Conservation (phyloP, 2,888 invertebrate genomes). For the Prostheceraeus crozeri region DNA sequence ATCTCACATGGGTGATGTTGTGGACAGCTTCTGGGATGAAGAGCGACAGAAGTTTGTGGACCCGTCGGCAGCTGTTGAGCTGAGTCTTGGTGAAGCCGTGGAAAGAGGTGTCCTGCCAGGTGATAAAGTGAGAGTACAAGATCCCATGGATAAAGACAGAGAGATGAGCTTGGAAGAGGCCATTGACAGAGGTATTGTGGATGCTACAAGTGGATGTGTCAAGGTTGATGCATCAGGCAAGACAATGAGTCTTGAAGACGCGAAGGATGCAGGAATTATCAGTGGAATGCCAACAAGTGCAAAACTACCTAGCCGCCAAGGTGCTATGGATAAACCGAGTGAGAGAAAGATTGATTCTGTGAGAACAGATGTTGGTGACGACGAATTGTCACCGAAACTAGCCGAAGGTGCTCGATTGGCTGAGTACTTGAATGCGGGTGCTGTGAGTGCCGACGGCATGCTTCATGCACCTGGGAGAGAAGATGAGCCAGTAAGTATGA, state of each 20-base stretch:
- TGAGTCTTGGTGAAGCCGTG: slow-evolving; percentile 11
- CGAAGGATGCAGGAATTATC: background rate
- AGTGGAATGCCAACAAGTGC: background rate
- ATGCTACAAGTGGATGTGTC: background rate
- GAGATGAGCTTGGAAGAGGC: slow-evolving; percentile 13
- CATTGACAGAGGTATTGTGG: slow-evolving; percentile 7
- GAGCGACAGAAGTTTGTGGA: slow-evolving; percentile 4
- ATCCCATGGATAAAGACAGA: too few relatives aligned
- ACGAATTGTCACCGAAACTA: too few relatives aligned
- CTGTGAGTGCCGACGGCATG: too few relatives aligned
- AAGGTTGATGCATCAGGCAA: background rate
- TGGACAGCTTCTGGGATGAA: slow-evolving; percentile 1
- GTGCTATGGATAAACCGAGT: too few relatives aligned
- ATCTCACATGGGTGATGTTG: slow-evolving; percentile 3
- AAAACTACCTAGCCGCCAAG: too few relatives aligned
- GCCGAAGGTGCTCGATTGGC: too few relatives aligned
- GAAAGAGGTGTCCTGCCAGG: slow-evolving; percentile 5
- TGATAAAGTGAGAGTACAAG: slow-evolving; percentile 7
- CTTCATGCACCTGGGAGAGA: too few relatives aligned
- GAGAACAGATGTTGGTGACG: too few relatives aligned
- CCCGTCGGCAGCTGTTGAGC: background rate
- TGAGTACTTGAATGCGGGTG: too few relatives aligned
- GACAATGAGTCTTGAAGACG: background rate
- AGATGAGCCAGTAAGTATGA: too few relatives aligned
- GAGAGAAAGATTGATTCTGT: too few relatives aligned